Evolutionary conservation across 2,113 vertebrate species (phyloP).

Genomic region (Zosterops borbonicus): DNA sequence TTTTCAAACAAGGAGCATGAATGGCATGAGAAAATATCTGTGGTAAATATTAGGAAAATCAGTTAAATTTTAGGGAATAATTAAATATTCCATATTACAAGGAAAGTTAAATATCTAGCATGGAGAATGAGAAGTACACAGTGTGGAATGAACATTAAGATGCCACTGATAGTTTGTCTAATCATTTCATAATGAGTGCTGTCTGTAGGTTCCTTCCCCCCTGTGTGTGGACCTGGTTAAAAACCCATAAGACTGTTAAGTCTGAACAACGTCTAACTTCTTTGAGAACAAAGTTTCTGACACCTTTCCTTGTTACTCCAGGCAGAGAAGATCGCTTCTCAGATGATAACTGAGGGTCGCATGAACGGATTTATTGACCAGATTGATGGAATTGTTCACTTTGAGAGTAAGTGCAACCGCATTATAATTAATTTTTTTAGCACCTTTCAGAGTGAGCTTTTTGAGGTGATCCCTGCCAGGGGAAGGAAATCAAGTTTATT

Average conservation of each 20-base stretch:
- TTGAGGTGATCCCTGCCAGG: not conserved
- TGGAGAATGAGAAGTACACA: not conserved
- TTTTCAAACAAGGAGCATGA: not conserved
- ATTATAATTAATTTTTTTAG: not conserved
- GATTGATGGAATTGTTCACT: conserved; percentile 98
- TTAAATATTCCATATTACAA: not conserved
- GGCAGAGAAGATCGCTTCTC: conserved; percentile 98
- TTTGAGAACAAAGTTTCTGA: not conserved
- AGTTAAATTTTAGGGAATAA: not conserved
- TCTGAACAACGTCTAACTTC: not conserved
- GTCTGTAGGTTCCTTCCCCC: not conserved
- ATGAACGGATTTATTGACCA: conserved; percentile 99
- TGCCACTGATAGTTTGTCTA: not conserved
- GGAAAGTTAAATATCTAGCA: not conserved
- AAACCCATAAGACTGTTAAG: not conserved
- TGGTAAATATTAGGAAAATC: not conserved
- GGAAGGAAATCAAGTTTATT: not conserved
- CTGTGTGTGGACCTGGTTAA: not conserved
- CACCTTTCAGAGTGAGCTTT: not conserved
- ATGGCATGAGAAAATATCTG: not conserved
- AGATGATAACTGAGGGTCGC: conserved; percentile 98
- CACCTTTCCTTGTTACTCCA: conserved; percentile 36
- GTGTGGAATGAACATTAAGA: not conserved
- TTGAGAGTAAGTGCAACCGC: conserved; percentile 88
- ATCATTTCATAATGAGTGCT: not conserved